Evolutionary conservation across 2,797 vertebrate genomes (phyloP).

Genomic region (Oreochromis grahami): DNA sequence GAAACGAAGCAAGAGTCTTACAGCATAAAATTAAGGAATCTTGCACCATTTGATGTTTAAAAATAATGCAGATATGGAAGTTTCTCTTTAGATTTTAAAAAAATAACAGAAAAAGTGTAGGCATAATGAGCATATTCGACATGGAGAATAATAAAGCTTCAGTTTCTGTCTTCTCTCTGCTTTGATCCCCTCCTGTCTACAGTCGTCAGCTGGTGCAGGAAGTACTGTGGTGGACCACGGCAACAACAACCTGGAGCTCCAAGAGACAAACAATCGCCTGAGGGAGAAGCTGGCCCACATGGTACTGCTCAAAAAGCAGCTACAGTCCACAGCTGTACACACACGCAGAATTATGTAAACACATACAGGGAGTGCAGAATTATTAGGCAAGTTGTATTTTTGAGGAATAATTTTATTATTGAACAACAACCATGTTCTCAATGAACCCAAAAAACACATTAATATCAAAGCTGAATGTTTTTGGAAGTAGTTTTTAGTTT

Average conservation of each 20-base stretch:
- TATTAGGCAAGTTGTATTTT: too few relatives aligned
- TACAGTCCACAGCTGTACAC: background rate
- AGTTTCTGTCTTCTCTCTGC: background rate
- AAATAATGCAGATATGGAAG: background rate
- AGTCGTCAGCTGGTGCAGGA: constrained; percentile 25
- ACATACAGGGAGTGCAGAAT: too few relatives aligned
- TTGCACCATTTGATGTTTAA: background rate
- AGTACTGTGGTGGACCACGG: constrained; percentile 55
- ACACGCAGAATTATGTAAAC: constrained; percentile 9
- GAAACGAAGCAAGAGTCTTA: background rate
- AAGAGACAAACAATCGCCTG: constrained; percentile 81
- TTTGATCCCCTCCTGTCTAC: background rate
- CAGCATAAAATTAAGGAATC: background rate
- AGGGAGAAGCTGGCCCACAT: constrained; percentile 83
- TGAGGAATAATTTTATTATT: too few relatives aligned
- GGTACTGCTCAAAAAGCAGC: constrained; percentile 52
- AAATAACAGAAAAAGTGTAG: background rate
- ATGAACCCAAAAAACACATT: too few relatives aligned
- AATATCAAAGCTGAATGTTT: too few relatives aligned
- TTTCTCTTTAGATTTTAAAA: background rate
- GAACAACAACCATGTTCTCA: too few relatives aligned
- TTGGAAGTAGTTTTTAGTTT: too few relatives aligned
- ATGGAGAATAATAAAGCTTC: background rate
- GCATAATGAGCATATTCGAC: background rate
- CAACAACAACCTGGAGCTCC: constrained; percentile 66